Evolutionary conservation across 2,113 vertebrate species (phyloP).

Genomic region (Pycnonotus jocosus): DNA sequence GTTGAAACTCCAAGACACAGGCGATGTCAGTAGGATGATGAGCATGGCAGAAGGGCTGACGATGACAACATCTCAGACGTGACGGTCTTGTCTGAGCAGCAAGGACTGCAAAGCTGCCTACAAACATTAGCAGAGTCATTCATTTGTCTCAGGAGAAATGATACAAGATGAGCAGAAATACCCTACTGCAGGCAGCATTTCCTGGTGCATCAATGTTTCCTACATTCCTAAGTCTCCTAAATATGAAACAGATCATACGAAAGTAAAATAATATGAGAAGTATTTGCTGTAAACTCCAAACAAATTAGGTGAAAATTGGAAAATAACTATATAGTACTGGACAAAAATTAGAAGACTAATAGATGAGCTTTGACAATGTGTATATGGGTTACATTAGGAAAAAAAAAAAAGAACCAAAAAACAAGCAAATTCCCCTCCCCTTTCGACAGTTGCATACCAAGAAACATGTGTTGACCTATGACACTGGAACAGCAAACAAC

Average conservation of each 20-base stretch:
- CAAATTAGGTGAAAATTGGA: slow-evolving; percentile 57
- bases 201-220: slow-evolving; percentile 50
- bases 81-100: background rate
- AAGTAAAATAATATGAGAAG: slow-evolving; percentile 24
- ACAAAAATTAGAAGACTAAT: slow-evolving; percentile 39
- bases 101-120: background rate
- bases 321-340: slow-evolving; percentile 29
- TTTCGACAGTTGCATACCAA: slow-evolving; percentile 36
- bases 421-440: background rate
- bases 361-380: slow-evolving; percentile 9
- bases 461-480: slow-evolving; percentile 43
- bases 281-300: slow-evolving; percentile 39
- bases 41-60: fast-evolving
- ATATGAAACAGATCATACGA: slow-evolving; percentile 33
- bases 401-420: background rate
- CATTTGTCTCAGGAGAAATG: slow-evolving; percentile 44
- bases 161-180: slow-evolving; percentile 42
- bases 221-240: slow-evolving; percentile 35
- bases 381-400: slow-evolving; percentile 8
- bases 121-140: background rate
- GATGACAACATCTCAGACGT: background rate
- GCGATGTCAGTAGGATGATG: fast-evolving
- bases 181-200: background rate
- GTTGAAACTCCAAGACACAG: background rate
- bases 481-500: slow-evolving; percentile 13